Evolutionary conservation across 2,797 vertebrate genomes (phyloP).

Genomic region (Streptopelia turtur): DNA sequence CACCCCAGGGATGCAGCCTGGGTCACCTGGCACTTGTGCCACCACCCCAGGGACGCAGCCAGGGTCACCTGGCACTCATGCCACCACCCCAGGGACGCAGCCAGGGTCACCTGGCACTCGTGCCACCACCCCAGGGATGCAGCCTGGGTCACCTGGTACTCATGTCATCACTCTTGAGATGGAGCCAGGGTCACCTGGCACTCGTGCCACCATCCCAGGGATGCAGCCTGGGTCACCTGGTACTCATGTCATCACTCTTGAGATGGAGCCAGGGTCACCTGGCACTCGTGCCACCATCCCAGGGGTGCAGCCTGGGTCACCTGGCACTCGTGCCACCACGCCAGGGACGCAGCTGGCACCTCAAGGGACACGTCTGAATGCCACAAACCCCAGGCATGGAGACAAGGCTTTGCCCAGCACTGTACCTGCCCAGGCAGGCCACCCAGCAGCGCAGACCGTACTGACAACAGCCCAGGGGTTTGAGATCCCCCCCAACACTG

Average conservation of each 20-base stretch:
- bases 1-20: neutral
- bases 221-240: no score
- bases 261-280: neutral
- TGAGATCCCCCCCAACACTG: fast-evolving
- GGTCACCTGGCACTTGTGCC: no score
- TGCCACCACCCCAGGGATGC: neutral
- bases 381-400: no score
- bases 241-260: no score
- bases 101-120: no score
- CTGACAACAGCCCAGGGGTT: neutral
- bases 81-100: neutral
- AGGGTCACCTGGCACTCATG: no score
- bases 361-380: neutral
- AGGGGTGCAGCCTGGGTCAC: neutral
- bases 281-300: neutral
- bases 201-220: no score
- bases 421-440: neutral
- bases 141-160: neutral
- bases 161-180: no score
- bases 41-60: neutral
- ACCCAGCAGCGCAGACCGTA: neutral
- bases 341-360: neutral
- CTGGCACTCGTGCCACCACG: no score
- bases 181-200: no score
- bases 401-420: neutral